phyloP scores from a whole-genome alignment of 2,113 vertebrate genomes.

The Lepisosteus osseus region DNA sequence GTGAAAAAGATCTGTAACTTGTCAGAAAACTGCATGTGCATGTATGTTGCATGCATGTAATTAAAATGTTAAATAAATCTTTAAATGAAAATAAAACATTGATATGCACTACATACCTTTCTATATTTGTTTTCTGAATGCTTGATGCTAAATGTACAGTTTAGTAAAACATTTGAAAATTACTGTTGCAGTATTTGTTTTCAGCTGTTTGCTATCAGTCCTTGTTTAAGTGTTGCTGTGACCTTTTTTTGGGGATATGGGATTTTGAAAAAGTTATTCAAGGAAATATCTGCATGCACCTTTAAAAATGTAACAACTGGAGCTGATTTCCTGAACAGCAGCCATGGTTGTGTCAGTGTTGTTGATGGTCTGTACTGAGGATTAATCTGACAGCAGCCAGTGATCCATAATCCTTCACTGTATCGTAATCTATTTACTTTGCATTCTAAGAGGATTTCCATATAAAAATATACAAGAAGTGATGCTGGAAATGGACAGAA shows the following conservation, averaged over 20 bases:
- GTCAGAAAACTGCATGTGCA: too few species aligned
- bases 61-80: too few species aligned
- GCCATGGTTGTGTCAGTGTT: constrained; percentile 83
- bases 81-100: too few species aligned
- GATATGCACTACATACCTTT: too few species aligned
- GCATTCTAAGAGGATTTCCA: constrained; percentile 93
- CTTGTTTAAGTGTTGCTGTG: background rate
- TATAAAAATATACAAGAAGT: constrained; percentile 83
- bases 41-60: too few species aligned
- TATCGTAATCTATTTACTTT: constrained; percentile 96
- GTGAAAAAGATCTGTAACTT: too few species aligned
- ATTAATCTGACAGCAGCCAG: constrained; percentile 93
- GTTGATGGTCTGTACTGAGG: constrained; percentile 79
- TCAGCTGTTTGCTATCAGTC: background rate
- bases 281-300: constrained; percentile 56
- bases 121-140: too few species aligned
- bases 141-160: too few species aligned
- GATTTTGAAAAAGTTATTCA: constrained; percentile 69
- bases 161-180: too few species aligned
- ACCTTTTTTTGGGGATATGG: constrained; percentile 22
- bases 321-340: constrained; percentile 71
- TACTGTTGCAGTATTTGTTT: too few species aligned
- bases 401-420: constrained; percentile 87
- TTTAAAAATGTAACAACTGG: constrained; percentile 59
- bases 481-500: constrained; percentile 79